Evolutionary conservation across 2,888 invertebrate species (phyloP), one percentile per base, ranked within the genome.

Genomic region (Empis stercorea): DNA sequence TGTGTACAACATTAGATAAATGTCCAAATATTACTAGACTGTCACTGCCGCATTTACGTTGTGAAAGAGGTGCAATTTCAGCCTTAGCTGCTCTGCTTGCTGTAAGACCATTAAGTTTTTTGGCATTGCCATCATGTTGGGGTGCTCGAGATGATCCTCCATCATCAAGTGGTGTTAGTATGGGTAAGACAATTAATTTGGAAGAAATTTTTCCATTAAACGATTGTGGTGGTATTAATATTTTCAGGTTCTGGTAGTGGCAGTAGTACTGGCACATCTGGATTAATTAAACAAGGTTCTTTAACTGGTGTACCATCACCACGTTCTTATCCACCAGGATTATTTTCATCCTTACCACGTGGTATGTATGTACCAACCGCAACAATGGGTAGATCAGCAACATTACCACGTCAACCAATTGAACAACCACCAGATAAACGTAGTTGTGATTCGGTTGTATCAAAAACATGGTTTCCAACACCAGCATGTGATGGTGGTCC

Each of bases 1-100:
- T 76, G 48, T 74, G 74, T 57, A 60, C 63, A 5, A 70, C 71
- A 10, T 64, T 75, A 30, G 70, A 73, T 52, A 65, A 66, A 52
- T 73, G 73, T 56, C 65, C 71, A 42, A 70, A 71, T 56, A 68
- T 75, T 38, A 70, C 73, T 48, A 67, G 74, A 36, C 59, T 76
- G 47, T 73, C 74, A 51, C 63, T 76, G 53, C 74, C 75, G 10
- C 76, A 75, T 62, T 63, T 76, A 48, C 70, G 74, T 47, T 74
- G 74, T 54, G 75, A 74, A 50, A 66, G 72, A 45, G 72, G 74
- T 48, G 74, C 74, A 6, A 66, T 75, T 13, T 66, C 69, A 45
- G 71, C 74, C 11, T 64, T 75, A 32, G 71, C 75, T 3, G 66
- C 68, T 39, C 57, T 75, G 17, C 64, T 75, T 23, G 66, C 70